Evolutionary conservation across 2,113 vertebrate genomes (phyloP).

Genomic region (Oncorhynchus keta): DNA sequence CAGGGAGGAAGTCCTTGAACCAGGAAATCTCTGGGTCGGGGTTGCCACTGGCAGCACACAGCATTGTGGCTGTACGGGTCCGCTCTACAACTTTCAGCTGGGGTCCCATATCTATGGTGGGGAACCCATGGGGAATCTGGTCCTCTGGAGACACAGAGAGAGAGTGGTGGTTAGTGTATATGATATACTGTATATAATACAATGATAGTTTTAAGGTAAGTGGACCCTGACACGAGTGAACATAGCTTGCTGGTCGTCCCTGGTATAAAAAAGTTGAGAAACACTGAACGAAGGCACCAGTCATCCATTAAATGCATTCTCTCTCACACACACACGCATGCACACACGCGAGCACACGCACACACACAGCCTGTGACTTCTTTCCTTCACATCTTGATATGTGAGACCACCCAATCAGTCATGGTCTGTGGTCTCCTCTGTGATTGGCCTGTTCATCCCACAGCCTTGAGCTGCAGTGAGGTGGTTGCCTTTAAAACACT

Average conservation of each 20-base stretch:
- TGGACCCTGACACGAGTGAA: no score
- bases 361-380: not conserved
- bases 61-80: conserved; percentile 93
- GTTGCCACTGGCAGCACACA: conserved; percentile 93
- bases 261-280: no score
- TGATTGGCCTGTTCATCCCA: conserved; percentile 5
- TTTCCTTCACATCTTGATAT: not conserved
- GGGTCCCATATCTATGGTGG: conserved; percentile 94
- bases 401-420: not conserved
- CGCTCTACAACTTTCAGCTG: conserved; percentile 97
- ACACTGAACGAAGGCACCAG: no score
- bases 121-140: conserved; percentile 92
- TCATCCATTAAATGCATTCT: no score
- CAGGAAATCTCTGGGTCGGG: conserved; percentile 96
- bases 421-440: conserved; percentile 1
- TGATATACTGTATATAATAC: no score
- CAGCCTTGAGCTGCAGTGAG: conserved; percentile 13
- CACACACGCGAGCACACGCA: no score
- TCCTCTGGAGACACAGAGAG: conserved; percentile 78
- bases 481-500: conserved; percentile 8
- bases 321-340: no score
- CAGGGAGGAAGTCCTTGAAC: conserved; percentile 97
- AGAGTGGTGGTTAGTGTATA: conserved; percentile 1
- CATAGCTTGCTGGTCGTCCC: no score
- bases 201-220: no score